Evolutionary conservation across 2,797 vertebrate species (phyloP).

Genomic region (Diplodus puntazzo): DNA sequence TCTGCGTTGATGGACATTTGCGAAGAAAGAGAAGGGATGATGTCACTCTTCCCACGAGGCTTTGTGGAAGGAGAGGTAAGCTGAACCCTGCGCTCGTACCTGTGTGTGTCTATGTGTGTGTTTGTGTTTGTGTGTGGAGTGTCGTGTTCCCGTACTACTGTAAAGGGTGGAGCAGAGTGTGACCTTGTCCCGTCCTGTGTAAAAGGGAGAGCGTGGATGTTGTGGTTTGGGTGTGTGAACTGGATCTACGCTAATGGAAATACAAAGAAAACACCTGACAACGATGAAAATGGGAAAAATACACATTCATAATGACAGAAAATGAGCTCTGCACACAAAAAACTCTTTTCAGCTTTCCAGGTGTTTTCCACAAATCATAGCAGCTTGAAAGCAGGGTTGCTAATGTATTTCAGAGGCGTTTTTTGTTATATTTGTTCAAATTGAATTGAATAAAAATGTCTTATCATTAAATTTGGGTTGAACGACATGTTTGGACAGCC

Average conservation of each 20-base stretch:
- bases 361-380: too few relatives aligned
- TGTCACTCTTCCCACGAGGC: slow-evolving; percentile 76
- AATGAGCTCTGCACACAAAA: background rate
- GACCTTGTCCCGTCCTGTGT: slow-evolving; percentile 68
- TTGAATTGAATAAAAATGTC: too few relatives aligned
- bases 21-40: slow-evolving; percentile 63
- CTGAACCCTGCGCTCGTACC: slow-evolving; percentile 47
- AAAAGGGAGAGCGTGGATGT: slow-evolving; percentile 32
- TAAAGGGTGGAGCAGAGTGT: slow-evolving; percentile 70
- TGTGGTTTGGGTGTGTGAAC: slow-evolving; percentile 50
- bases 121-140: slow-evolving; percentile 44
- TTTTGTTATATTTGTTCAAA: too few relatives aligned
- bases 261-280: slow-evolving; percentile 22
- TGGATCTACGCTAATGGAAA: slow-evolving; percentile 3
- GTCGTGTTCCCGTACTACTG: slow-evolving; percentile 71
- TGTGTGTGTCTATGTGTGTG: slow-evolving; percentile 39
- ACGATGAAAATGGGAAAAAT: background rate
- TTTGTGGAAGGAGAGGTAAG: slow-evolving; percentile 67
- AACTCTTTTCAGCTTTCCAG: too few relatives aligned
- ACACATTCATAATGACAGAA: background rate
- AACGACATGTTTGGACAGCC: too few relatives aligned
- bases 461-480: too few relatives aligned
- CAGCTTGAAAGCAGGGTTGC: too few relatives aligned
- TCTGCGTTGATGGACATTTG: slow-evolving; percentile 67
- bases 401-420: too few relatives aligned